These are phyloP conservation scores for Cyclura pinguis DNA, from an alignment of 2,797 vertebrate genomes.

Conservation along the genomic window DNA sequence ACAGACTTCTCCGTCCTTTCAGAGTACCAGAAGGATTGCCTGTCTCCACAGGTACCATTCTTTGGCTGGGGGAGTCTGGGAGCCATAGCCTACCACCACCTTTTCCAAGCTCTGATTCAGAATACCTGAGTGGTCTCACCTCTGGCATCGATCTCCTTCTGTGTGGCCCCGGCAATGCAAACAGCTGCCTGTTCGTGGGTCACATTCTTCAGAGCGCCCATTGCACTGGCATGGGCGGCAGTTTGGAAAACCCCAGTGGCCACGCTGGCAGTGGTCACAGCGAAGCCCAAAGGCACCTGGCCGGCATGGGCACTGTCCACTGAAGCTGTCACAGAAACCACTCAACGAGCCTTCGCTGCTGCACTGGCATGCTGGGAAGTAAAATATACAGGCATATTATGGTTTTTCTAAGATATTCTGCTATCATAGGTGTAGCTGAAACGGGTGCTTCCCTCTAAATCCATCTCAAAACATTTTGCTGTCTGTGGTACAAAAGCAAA, in stretches of 20 bases:
- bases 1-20: not conserved
- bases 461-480: too few relatives aligned
- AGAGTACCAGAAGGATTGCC: not conserved
- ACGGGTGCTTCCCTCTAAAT: not conserved
- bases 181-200: slow-evolving; percentile 86
- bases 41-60: not conserved
- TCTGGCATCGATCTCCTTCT: slow-evolving; percentile 88
- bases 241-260: slow-evolving; percentile 94
- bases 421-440: too few relatives aligned
- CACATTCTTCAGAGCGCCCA: slow-evolving; percentile 86
- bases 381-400: not conserved
- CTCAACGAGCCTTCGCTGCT: slow-evolving; percentile 88
- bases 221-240: slow-evolving; percentile 92
- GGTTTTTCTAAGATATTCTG: not conserved
- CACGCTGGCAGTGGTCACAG: slow-evolving; percentile 90
- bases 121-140: slow-evolving; percentile 75
- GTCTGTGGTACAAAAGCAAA: not conserved
- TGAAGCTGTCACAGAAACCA: slow-evolving; percentile 86
- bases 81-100: too few relatives aligned
- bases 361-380: slow-evolving; percentile 88
- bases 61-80: not conserved
- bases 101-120: not conserved
- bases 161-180: slow-evolving; percentile 87
- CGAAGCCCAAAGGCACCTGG: slow-evolving; percentile 87
- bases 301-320: slow-evolving; percentile 90